Percentiles rank a stretch among this genome's conserved stretches.
phyloP scores from a whole-genome alignment of 2,797 vertebrate species.

The Discoglossus pictus region DNA sequence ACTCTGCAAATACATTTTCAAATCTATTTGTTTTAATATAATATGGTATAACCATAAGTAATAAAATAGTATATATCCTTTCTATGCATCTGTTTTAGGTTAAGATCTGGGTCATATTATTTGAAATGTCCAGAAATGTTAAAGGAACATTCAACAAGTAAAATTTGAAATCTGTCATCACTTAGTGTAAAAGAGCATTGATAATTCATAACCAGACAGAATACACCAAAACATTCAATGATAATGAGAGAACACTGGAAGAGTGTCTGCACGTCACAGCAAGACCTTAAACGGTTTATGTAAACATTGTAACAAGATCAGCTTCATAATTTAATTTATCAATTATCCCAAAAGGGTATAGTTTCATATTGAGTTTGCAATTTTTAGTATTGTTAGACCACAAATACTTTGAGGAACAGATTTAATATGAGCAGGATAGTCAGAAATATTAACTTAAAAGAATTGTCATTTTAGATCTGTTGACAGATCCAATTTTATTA shows the following conservation, averaged over 20 bases:
- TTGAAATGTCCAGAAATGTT: neutral
- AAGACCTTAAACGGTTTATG: constrained; percentile 28
- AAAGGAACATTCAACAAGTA: neutral
- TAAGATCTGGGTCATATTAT: neutral
- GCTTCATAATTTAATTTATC: constrained; percentile 26
- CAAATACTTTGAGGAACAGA: constrained; percentile 29
- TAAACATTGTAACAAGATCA: constrained; percentile 37
- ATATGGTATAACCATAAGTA: too few relatives aligned
- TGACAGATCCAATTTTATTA: constrained; percentile 22
- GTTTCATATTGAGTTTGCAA: constrained; percentile 26
- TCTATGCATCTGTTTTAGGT: constrained; percentile 16
- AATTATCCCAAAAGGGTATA: constrained; percentile 14
- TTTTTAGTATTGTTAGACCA: constrained; percentile 15
- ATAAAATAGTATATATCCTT: too few relatives aligned
- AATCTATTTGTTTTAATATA: too few relatives aligned
- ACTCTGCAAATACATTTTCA: too few relatives aligned
- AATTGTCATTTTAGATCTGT: constrained; percentile 6
- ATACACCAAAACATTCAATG: constrained; percentile 19
- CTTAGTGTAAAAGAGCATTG: constrained; percentile 19
- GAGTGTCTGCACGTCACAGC: constrained; percentile 1
- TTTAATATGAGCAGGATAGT: constrained; percentile 12
- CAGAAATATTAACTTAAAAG: constrained; percentile 7
- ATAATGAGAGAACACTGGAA: constrained; percentile 1
- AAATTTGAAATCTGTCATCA: constrained; percentile 30
- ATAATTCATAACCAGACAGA: constrained; percentile 33